Base-by-base conservation (phyloP, 2,113 vertebrate genomes). In the Anas platyrhynchos region DNA sequence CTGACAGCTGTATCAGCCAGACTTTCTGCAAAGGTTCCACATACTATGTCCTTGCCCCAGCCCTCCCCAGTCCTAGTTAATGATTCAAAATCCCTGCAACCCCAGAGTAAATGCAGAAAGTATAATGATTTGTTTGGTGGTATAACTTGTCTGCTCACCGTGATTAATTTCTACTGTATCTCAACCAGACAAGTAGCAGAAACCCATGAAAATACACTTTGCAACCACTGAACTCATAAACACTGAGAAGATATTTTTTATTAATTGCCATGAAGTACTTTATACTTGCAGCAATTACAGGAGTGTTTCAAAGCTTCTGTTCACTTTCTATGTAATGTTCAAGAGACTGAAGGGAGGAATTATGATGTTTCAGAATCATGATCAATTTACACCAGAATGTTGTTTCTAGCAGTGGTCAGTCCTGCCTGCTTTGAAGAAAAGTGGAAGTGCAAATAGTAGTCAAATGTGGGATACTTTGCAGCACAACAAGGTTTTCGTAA, bases 81-180 rank as follows among this genome's bases (percentile, higher is more conserved):
- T 96, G 68, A 74, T 95, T 97, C 1, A 21, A 74, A 81, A 59
- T 93, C 34, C 89, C 61, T 74, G 52, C 88, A 94, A 52, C 52
- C 65, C 55, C 62, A 27, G 65, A 61, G 32, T 32, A 90, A 78
- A 92, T 44, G 62, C 69, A 84, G 38, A 36, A 94, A 90, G 69
- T 27, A 29, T 46, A 44, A 82, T 94, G 72, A 84, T 67, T 96
- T 93, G 17, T 72, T 88, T 90, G 79, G 62, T 59, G 43, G 31
- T 83, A 52, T 36, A 90, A 86, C 72, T 89, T 95, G 83, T 80
- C 88, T 83, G 26, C 73, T 92, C 61, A 31, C 1, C 1, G 52
- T 72, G 72, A 56, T 93, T 80, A 75, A 66, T 89, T 83, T 83
- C 52, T 88, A 9, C 68, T 78, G 43, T 92, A 31, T 81, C 61